Conservation (phyloP, 2,797 vertebrate genomes). For the Micromesistius poutassou region DNA sequence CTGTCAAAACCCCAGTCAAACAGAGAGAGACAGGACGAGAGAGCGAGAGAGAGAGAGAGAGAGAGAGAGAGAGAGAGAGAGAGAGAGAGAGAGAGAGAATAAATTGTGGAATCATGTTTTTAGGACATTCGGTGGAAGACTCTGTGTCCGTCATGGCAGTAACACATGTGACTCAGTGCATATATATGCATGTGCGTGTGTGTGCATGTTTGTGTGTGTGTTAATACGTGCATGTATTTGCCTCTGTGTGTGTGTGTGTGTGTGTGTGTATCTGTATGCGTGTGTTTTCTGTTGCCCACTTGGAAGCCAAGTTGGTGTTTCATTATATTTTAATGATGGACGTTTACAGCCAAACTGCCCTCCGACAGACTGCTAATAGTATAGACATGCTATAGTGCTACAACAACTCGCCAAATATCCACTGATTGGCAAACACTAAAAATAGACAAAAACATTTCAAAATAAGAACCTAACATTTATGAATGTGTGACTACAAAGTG, state of each 20-base stretch:
- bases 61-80: slow-evolving; percentile 15
- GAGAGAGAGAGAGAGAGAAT: slow-evolving; percentile 35
- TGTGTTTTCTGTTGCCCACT: slow-evolving; percentile 29
- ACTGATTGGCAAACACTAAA: slow-evolving; percentile 1
- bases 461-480: not conserved
- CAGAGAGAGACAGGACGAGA: slow-evolving; percentile 15
- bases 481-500: slow-evolving; percentile 1
- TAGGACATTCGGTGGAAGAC: slow-evolving; percentile 45
- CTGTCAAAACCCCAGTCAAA: slow-evolving; percentile 60
- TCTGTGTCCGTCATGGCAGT: slow-evolving; percentile 47
- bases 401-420: not conserved
- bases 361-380: not conserved
- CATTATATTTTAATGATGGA: slow-evolving; percentile 51
- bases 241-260: not conserved
- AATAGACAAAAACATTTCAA: not conserved
- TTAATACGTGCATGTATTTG: not conserved
- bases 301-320: slow-evolving; percentile 46
- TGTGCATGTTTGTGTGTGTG: not conserved
- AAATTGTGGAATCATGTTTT: slow-evolving; percentile 46
- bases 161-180: slow-evolving; percentile 17
- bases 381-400: not conserved
- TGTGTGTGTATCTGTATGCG: not conserved
- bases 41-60: slow-evolving; percentile 5
- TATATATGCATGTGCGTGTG: slow-evolving; percentile 17
- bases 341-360: slow-evolving; percentile 17